Percentiles rank a stretch among this genome's conserved stretches.
phyloP scores from a whole-genome alignment of 2,797 vertebrate genomes.

The Phoeniculus purpureus region DNA sequence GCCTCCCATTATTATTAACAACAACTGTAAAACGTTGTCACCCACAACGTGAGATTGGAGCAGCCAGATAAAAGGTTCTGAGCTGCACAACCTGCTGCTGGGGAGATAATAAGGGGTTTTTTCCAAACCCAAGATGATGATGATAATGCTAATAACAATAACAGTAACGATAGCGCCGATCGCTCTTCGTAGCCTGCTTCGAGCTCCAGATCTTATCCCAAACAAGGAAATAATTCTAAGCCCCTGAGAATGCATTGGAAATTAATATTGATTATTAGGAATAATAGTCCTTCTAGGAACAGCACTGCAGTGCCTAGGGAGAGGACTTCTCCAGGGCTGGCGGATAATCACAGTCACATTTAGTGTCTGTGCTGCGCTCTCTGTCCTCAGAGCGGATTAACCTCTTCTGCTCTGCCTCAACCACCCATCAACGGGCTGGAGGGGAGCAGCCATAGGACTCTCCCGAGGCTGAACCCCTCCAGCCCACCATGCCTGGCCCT shows the following conservation, averaged over 20 bases:
- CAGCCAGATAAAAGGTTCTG: conserved; percentile 9
- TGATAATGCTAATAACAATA: conserved; percentile 44
- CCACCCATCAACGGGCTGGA: accelerated
- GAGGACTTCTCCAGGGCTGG: conserved; percentile 10
- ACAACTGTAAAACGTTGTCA: conserved; percentile 34
- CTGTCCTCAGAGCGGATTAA: neutral
- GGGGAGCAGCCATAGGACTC: neutral
- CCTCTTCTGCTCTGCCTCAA: neutral
- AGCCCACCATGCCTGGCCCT: accelerated
- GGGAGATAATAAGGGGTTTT: conserved; percentile 27
- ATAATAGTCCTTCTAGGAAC: conserved; percentile 22
- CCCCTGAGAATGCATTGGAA: conserved; percentile 31
- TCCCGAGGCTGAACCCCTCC: accelerated
- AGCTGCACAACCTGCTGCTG: conserved; percentile 13
- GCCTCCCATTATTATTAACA: conserved; percentile 41
- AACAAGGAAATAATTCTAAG: conserved; percentile 36
- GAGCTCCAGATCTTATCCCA: conserved; percentile 54
- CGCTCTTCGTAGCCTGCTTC: conserved; percentile 1
- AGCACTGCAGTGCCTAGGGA: neutral
- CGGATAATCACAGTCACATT: conserved; percentile 19
- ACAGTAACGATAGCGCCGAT: neutral
- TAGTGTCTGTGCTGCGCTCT: neutral
- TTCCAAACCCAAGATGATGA: conserved; percentile 17
- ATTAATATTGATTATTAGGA: conserved; percentile 65
- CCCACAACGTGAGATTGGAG: neutral